A percentile compares a stretch with the other conserved stretches of the same genome.
Conservation (phyloP, 2,888 invertebrate species). For the Cantharis nigra region DNA sequence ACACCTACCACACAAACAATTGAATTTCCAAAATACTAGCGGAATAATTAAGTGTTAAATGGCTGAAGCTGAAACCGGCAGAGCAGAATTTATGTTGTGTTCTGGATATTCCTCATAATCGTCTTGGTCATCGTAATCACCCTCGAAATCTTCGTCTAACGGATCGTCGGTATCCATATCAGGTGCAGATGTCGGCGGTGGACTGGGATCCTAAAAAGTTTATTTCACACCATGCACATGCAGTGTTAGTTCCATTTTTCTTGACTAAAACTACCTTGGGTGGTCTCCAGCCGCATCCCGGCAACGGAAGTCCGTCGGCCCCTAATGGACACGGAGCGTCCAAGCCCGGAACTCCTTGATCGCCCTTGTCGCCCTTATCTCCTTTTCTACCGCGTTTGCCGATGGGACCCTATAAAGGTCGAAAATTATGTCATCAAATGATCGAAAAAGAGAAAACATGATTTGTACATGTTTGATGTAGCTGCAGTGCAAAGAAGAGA, state of each 20-base stretch:
- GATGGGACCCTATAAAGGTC: slow-evolving; percentile 72
- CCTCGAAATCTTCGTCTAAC: slow-evolving; percentile 41
- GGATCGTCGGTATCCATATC: slow-evolving; percentile 62
- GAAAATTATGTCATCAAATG: background rate
- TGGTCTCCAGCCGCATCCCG: slow-evolving; percentile 94
- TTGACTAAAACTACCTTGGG: slow-evolving; percentile 68
- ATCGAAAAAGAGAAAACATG: background rate
- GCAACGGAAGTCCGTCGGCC: slow-evolving; percentile 91
- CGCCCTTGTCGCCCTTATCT: slow-evolving; percentile 90
- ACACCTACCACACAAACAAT: slow-evolving; percentile 5
- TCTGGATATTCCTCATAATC: slow-evolving; percentile 67
- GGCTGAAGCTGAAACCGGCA: slow-evolving; percentile 49
- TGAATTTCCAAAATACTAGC: slow-evolving; percentile 23
- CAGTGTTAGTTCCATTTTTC: slow-evolving; percentile 2
- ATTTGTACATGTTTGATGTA: background rate
- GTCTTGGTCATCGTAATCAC: slow-evolving; percentile 62
- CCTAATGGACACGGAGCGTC: slow-evolving; percentile 99
- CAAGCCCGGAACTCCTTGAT: slow-evolving; percentile 94
- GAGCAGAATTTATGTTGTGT: slow-evolving; percentile 50
- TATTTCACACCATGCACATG: slow-evolving; percentile 27
- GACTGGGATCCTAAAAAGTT: slow-evolving; percentile 45
- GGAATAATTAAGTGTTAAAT: slow-evolving; percentile 47
- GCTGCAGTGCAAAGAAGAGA: slow-evolving; percentile 10
- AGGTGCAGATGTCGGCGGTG: slow-evolving; percentile 55
- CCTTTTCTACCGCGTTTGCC: slow-evolving; percentile 93